Percentiles rank a stretch among this genome's conserved stretches.
phyloP scores from a whole-genome alignment of 2,797 vertebrate genomes.

The Coreius guichenoti region DNA sequence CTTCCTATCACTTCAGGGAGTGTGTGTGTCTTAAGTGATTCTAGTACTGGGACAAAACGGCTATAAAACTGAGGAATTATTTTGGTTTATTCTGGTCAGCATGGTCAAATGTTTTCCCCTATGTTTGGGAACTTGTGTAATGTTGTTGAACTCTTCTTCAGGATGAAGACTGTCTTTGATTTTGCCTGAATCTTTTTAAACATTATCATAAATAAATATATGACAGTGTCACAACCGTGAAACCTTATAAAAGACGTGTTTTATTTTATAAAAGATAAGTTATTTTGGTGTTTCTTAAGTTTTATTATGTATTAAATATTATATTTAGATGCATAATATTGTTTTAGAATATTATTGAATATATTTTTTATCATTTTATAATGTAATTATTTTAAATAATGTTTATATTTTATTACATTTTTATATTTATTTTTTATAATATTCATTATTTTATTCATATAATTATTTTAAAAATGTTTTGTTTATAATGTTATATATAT shows the following conservation, averaged over 20 bases:
- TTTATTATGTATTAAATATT: not conserved
- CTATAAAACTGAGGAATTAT: conserved; percentile 4
- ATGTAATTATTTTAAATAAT: too few relatives aligned
- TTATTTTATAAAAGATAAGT: too few relatives aligned
- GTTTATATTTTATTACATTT: too few relatives aligned
- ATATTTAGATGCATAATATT: not conserved
- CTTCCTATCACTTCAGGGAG: conserved; percentile 26
- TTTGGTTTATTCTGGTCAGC: not conserved
- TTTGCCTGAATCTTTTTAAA: not conserved
- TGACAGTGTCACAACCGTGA: not conserved
- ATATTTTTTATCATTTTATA: not conserved
- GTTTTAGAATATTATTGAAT: not conserved
- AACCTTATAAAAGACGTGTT: not conserved
- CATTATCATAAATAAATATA: not conserved
- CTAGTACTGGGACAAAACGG: not conserved
- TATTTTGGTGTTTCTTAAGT: not conserved
- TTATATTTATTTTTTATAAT: not conserved
- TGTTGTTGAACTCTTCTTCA: not conserved
- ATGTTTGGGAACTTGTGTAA: not conserved
- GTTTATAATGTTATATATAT: not conserved
- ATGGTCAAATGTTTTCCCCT: not conserved
- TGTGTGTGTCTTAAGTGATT: conserved; percentile 5
- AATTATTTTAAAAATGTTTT: not conserved
- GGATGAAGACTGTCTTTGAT: not conserved
- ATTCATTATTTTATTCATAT: not conserved